These are phyloP conservation scores for Volucella inanis DNA, from an alignment of 2,888 invertebrate species.

Conservation along the genomic window DNA sequence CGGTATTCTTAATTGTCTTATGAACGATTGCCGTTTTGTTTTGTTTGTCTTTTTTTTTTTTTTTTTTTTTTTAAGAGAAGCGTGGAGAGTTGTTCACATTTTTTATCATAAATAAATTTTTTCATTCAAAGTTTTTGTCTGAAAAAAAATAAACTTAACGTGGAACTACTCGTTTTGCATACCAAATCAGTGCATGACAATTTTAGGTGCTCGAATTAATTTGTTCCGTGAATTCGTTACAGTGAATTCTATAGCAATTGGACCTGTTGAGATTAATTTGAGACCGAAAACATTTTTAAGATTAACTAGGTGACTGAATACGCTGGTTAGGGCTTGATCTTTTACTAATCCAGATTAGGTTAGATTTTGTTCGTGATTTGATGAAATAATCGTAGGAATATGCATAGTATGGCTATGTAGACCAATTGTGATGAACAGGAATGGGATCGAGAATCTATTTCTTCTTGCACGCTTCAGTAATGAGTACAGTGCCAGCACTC, in stretches of 20 bases:
- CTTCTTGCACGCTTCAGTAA: too few relatives aligned
- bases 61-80: background rate
- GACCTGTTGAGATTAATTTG: background rate
- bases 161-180: constrained; percentile 27
- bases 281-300: background rate
- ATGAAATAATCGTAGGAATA: too few relatives aligned
- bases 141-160: constrained; percentile 26
- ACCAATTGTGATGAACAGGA: too few relatives aligned
- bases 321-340: too few relatives aligned
- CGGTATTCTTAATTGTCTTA: constrained; percentile 22
- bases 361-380: too few relatives aligned
- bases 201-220: constrained; percentile 23
- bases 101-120: background rate
- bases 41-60: background rate
- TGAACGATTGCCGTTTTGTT: background rate
- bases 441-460: too few relatives aligned
- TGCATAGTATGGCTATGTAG: too few relatives aligned
- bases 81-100: background rate
- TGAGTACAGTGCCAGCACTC: too few relatives aligned
- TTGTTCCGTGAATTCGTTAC: constrained; percentile 5
- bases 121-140: background rate
- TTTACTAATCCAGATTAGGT: too few relatives aligned
- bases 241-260: background rate
- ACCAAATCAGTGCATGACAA: constrained; percentile 18
- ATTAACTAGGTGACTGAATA: too few relatives aligned